Conservation (phyloP, 2,888 invertebrate genomes). For the Pollenia amentaria region DNA sequence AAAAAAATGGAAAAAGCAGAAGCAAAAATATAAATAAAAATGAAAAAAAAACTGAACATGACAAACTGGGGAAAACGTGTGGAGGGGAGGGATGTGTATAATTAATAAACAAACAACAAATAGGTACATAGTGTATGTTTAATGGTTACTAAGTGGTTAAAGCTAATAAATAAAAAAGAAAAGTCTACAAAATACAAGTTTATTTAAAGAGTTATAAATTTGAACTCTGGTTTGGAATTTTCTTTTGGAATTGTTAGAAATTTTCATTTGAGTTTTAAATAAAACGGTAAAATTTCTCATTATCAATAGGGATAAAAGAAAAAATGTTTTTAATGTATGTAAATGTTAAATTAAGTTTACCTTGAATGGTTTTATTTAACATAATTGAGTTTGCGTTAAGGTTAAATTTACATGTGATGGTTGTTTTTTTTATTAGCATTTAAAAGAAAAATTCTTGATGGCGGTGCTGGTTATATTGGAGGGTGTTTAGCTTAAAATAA, state of each 20-base stretch:
- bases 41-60: slow-evolving; percentile 63
- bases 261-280: too few relatives aligned
- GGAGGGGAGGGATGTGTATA: slow-evolving; percentile 20
- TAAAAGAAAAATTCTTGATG: background rate
- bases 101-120: slow-evolving; percentile 26
- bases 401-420: slow-evolving; percentile 41
- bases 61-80: slow-evolving; percentile 38
- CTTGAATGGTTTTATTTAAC: background rate
- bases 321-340: background rate
- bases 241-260: background rate
- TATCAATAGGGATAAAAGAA: too few relatives aligned
- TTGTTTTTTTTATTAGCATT: slow-evolving; percentile 25
- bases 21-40: slow-evolving; percentile 54
- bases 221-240: background rate
- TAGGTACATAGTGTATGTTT: slow-evolving; percentile 19
- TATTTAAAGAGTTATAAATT: background rate
- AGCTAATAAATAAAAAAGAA: background rate
- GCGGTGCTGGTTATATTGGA: background rate
- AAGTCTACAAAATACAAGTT: background rate
- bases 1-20: slow-evolving; percentile 27
- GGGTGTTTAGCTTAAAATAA: slow-evolving; percentile 40
- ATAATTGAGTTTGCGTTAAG: background rate
- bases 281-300: too few relatives aligned
- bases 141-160: slow-evolving; percentile 1
- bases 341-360: slow-evolving; percentile 7